Percentiles rank a stretch among this genome's conserved stretches.
Evolutionary conservation across 2,888 invertebrate genomes (phyloP).

Genomic region (Noctua janthina): DNA sequence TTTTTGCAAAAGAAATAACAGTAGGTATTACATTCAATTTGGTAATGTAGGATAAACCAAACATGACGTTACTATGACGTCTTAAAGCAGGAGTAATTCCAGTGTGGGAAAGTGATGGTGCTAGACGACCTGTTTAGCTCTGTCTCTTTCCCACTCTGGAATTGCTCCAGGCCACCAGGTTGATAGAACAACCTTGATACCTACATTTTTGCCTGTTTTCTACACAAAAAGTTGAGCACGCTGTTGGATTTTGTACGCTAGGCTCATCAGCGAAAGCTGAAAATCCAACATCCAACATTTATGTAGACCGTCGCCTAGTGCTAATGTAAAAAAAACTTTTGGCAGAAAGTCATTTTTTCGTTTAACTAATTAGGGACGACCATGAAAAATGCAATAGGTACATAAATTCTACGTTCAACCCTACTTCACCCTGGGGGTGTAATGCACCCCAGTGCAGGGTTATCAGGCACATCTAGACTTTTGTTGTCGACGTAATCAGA

Average conservation of each 20-base stretch:
- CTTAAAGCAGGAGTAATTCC: too few relatives aligned
- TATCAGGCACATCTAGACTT: slow-evolving; percentile 86
- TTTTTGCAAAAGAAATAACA: background rate
- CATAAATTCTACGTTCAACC: slow-evolving; percentile 70
- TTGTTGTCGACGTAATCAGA: slow-evolving; percentile 83
- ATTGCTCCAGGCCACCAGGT: too few relatives aligned
- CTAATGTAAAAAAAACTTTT: background rate
- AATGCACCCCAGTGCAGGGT: slow-evolving; percentile 80
- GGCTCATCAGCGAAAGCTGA: background rate
- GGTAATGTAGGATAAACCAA: background rate
- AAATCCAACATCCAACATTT: background rate
- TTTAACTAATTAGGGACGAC: background rate
- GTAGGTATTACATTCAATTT: background rate
- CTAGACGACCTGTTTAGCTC: too few relatives aligned
- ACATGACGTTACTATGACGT: too few relatives aligned
- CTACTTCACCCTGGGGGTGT: slow-evolving; percentile 80
- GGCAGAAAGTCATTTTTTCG: accelerated
- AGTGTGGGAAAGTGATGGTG: too few relatives aligned
- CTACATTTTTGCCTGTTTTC: background rate
- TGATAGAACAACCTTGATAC: too few relatives aligned
- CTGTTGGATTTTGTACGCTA: background rate
- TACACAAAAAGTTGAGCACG: background rate
- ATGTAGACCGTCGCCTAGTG: background rate
- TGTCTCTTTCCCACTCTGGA: too few relatives aligned
- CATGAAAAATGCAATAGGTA: background rate